Evolutionary conservation across 2,113 vertebrate genomes (phyloP).

Genomic region (Mormoops blainvillei): DNA sequence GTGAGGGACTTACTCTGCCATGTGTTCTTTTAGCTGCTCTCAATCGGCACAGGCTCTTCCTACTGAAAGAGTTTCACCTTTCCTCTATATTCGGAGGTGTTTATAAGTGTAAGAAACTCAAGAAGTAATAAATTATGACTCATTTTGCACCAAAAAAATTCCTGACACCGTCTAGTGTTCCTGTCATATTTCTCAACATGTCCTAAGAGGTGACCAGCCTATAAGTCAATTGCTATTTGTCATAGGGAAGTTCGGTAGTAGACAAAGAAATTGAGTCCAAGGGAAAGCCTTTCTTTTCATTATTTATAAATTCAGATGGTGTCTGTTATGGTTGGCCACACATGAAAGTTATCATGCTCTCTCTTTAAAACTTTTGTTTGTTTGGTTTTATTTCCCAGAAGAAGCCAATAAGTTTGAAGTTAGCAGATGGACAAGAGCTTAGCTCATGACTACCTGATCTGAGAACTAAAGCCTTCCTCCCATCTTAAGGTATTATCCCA

Average conservation of each 20-base stretch:
- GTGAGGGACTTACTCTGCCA: accelerated
- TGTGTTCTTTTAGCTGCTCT: neutral
- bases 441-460: neutral
- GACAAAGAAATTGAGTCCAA: neutral
- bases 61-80: neutral
- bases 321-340: neutral
- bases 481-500: neutral
- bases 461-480: neutral
- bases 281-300: conserved; percentile 1
- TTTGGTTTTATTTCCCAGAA: conserved; percentile 12
- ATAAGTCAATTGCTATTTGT: neutral
- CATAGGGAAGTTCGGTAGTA: neutral
- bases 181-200: neutral
- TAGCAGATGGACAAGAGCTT: conserved; percentile 30
- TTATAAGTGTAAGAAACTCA: neutral
- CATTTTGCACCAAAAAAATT: conserved; percentile 13
- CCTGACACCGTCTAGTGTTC: neutral
- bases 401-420: neutral
- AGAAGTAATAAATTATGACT: neutral
- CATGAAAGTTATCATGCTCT: neutral
- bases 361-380: neutral
- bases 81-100: neutral
- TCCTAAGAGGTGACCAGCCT: neutral
- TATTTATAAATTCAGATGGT: conserved; percentile 45
- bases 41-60: neutral